Base-by-base conservation (phyloP, 2,888 invertebrate genomes). In the Pterostichus madidus region DNA sequence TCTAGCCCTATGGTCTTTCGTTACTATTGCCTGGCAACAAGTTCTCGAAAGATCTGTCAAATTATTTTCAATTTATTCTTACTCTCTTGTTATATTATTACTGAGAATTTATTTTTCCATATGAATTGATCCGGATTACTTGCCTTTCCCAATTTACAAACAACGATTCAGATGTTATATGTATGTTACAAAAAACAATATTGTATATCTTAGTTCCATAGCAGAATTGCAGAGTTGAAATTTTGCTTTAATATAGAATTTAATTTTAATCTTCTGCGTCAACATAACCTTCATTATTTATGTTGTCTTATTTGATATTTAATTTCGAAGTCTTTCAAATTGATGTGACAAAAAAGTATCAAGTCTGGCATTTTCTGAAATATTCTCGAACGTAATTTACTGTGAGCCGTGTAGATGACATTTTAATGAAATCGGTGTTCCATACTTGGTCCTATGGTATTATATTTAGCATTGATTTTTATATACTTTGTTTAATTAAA, bases 251-350 rank as follows among this genome's bases (percentile, higher is more conserved):
- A 59, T 53, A 53, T 31, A 17, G 1, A 59, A 11, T 59, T 59
- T 59, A 31, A 31, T 59, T 11, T 31, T 17, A 59, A 11, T 59
- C 59, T 59, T 59, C 31, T 59, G 39, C 8, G 64, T 35, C 64
- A n/a, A 35, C 32, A 35, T 32, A 39, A 39, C 64, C 64, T 64
- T 64, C 64, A 13, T 64, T 64, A 64, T 64, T 35, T 13, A 0
- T 64, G 64, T 64, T 64, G 64, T 39, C 32, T 35, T 64, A 64
- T 64, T 64, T 64, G 32, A 35, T 64, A 64, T 64, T 64, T 64
- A 64, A 64, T 64, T 64, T 64, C 13, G 35, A 32, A 32, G 64
- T 64, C 64, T 64, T 64, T 64, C 35, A 39, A 7, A 64, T 13
- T 49, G 49, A 10, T 49, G 49, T 49, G 11, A 49, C 49, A 49